Conservation (phyloP, 2,888 invertebrate genomes). For the Entomobrya proxima region DNA sequence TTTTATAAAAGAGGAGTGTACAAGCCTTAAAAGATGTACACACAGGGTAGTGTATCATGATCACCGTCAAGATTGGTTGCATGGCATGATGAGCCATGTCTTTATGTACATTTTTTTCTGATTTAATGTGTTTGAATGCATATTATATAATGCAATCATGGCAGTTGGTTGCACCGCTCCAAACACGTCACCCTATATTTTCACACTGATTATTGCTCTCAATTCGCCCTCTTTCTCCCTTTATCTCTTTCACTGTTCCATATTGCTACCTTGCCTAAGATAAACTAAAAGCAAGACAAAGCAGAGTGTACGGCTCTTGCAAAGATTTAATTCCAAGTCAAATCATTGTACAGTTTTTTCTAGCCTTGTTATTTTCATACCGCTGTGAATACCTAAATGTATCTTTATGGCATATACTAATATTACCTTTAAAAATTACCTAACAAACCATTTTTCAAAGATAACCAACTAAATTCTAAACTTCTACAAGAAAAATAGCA, state of each 20-base stretch:
- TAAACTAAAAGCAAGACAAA: not conserved
- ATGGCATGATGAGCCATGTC: constrained; percentile 35
- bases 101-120: constrained; percentile 5
- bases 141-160: constrained; percentile 27
- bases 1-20: not conserved
- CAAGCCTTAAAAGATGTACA: not conserved
- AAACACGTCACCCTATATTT: constrained; percentile 1
- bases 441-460: not conserved
- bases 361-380: not conserved
- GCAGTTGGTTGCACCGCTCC: not conserved
- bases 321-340: not conserved
- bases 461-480: too few relatives aligned
- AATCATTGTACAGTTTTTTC: not conserved
- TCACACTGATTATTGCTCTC: not conserved
- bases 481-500: too few relatives aligned
- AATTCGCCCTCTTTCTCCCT: too few relatives aligned
- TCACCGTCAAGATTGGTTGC: constrained; percentile 15
- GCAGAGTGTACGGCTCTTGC: not conserved
- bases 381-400: too few relatives aligned
- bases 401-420: not conserved
- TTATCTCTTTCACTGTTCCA: not conserved
- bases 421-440: constrained; percentile 15
- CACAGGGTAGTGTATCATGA: not conserved
- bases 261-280: not conserved
- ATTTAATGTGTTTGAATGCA: constrained; percentile 14